phyloP scores from a whole-genome alignment of 2,888 invertebrate species.

The Carabus problematicus region DNA sequence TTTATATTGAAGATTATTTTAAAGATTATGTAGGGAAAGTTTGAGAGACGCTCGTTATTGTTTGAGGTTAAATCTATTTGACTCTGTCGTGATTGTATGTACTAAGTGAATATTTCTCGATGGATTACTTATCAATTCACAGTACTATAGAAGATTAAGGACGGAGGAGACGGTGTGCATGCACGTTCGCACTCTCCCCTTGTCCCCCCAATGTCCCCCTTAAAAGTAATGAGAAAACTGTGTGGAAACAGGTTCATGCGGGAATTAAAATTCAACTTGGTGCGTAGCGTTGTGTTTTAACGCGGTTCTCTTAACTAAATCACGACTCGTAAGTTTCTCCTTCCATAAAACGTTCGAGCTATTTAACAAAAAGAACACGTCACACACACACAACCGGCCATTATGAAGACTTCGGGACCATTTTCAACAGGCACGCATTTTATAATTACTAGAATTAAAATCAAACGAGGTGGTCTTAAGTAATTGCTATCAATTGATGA shows the following conservation, averaged over 20 bases:
- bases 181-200: background rate
- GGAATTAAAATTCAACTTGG: constrained; percentile 35
- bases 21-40: too few relatives aligned
- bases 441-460: constrained; percentile 18
- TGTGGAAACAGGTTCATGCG: background rate
- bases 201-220: too few relatives aligned
- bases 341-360: constrained; percentile 32
- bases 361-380: constrained; percentile 36
- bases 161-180: background rate
- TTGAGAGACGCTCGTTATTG: too few relatives aligned
- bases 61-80: too few relatives aligned
- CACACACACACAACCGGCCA: constrained; percentile 16
- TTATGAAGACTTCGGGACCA: constrained; percentile 29
- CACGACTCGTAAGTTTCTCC: constrained; percentile 35
- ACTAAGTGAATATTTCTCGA: too few relatives aligned
- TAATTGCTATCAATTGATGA: too few relatives aligned
- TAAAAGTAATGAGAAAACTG: background rate
- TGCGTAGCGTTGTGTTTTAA: constrained; percentile 22
- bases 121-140: too few relatives aligned
- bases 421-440: constrained; percentile 23
- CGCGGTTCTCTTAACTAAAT: constrained; percentile 31
- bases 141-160: too few relatives aligned
- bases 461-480: too few relatives aligned
- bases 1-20: too few relatives aligned
- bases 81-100: too few relatives aligned